Evolutionary conservation across 2,888 invertebrate species (phyloP).

Genomic region (Xestia ashworthii): DNA sequence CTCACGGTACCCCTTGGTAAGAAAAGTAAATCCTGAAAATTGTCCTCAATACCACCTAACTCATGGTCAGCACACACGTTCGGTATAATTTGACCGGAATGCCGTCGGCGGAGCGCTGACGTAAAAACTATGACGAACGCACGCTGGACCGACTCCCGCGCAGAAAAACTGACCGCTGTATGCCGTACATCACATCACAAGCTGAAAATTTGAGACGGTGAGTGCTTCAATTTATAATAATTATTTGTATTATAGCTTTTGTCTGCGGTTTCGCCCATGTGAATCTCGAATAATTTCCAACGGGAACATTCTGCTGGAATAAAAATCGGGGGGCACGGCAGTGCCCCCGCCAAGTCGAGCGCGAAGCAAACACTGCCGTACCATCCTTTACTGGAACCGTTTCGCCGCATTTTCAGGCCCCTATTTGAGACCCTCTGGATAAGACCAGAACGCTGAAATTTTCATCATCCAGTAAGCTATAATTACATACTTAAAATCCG

Average conservation of each 20-base stretch:
- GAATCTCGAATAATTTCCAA: neutral
- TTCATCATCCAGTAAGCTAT: too few relatives aligned
- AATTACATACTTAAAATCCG: too few relatives aligned
- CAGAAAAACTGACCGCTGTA: conserved; percentile 65
- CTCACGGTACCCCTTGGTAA: neutral
- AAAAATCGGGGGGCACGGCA: too few relatives aligned
- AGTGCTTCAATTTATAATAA: conserved; percentile 29
- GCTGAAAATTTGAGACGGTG: conserved; percentile 54
- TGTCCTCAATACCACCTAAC: neutral
- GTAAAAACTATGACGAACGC: conserved; percentile 85
- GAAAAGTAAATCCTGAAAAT: neutral
- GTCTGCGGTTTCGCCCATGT: neutral
- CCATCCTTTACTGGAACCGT: too few relatives aligned
- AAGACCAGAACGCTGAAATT: too few relatives aligned
- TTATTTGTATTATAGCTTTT: neutral
- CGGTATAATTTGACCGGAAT: conserved; percentile 86
- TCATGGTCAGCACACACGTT: conserved; percentile 65
- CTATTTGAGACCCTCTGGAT: too few relatives aligned
- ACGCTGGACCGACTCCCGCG: conserved; percentile 45
- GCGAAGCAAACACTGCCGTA: too few relatives aligned
- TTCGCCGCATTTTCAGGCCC: too few relatives aligned
- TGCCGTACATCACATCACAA: conserved; percentile 44
- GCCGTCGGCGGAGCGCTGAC: conserved; percentile 73
- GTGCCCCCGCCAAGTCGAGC: too few relatives aligned
- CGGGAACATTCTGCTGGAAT: neutral